A percentile compares a stretch with the other conserved stretches of the same genome.
These are phyloP conservation scores for Zeugodacus cucurbitae DNA, from an alignment of 1,140 invertebrate genomes.

Conservation along the genomic window DNA sequence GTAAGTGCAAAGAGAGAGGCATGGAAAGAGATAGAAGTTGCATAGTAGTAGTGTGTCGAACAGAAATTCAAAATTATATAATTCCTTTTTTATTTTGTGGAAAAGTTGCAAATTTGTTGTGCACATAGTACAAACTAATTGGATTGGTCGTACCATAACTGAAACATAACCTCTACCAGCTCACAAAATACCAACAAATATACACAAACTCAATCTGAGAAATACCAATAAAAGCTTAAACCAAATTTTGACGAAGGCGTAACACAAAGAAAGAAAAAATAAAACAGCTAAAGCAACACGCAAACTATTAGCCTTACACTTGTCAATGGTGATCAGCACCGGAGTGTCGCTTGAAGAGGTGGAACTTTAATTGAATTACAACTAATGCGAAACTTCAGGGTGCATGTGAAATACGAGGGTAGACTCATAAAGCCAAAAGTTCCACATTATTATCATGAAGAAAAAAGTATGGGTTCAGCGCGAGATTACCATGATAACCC, in stretches of 20 bases:
- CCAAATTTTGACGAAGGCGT: neutral
- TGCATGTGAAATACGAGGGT: neutral
- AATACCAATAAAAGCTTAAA: neutral
- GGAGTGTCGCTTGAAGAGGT: neutral
- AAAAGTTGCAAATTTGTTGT: slow-evolving; percentile 25
- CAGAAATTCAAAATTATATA: neutral
- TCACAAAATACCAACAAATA: neutral
- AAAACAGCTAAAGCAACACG: neutral
- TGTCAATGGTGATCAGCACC: neutral
- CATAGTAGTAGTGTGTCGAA: neutral
- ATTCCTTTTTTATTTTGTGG: neutral
- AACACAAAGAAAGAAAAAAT: neutral
- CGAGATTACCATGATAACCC: too few relatives aligned
- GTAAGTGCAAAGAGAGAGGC: neutral
- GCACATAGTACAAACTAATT: neutral
- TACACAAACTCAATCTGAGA: neutral
- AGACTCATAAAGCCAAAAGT: too few relatives aligned
- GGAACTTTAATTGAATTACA: slow-evolving; percentile 29
- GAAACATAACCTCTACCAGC: neutral
- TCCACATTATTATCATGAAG: too few relatives aligned
- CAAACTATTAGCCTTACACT: neutral
- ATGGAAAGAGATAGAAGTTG: neutral
- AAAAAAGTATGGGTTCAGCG: too few relatives aligned
- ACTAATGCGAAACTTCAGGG: neutral
- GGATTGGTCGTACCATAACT: neutral